A percentile compares a stretch with the other conserved stretches of the same genome.
Evolutionary conservation across 2,113 vertebrate species (phyloP).

Genomic region (Ahaetulla prasina): DNA sequence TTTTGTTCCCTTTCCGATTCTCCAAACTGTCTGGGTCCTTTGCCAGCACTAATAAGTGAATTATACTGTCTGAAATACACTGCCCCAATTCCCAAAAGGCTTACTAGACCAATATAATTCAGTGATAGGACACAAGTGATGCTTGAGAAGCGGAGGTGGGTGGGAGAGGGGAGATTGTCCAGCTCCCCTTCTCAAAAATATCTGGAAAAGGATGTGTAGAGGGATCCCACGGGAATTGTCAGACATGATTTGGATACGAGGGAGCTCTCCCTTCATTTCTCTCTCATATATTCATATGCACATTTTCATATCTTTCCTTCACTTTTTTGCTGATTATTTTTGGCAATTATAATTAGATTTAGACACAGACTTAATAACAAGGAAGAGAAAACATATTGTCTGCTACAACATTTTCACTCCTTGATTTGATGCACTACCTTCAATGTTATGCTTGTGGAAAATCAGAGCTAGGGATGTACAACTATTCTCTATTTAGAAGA

Average conservation of each 20-base stretch:
- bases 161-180: neutral
- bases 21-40: neutral
- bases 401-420: neutral
- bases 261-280: neutral
- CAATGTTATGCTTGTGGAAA: neutral
- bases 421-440: neutral
- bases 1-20: neutral
- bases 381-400: neutral
- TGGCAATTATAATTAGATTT: neutral
- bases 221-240: neutral
- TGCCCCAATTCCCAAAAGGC: neutral
- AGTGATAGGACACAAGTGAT: neutral
- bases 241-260: neutral
- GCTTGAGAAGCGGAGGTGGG: neutral
- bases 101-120: neutral
- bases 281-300: neutral
- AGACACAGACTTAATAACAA: neutral
- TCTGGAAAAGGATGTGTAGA: neutral
- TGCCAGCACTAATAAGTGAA: neutral
- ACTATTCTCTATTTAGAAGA: slow-evolving; percentile 3
- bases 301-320: neutral
- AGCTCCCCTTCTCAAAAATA: neutral
- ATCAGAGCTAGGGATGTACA: neutral
- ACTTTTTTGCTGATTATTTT: neutral
- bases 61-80: neutral